Conservation (phyloP, 2,888 invertebrate species). For the Xanthia icteritia region DNA sequence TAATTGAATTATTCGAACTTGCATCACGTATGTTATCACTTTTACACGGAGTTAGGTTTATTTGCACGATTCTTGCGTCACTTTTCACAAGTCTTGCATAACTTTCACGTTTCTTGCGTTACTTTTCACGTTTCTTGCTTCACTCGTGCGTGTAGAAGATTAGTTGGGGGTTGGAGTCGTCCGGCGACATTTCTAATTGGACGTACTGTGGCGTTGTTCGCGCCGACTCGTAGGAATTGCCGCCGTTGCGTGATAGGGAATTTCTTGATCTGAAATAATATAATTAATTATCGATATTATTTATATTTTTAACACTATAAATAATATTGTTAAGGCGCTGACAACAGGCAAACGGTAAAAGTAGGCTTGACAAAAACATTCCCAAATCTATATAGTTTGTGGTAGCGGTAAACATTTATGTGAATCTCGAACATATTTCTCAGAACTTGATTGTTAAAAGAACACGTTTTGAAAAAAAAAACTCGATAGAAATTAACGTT, state of each 20-base stretch:
- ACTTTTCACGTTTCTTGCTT: constrained; percentile 55
- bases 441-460: too few species aligned
- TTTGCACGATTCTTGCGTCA: constrained; percentile 46
- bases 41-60: constrained; percentile 23
- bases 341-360: too few species aligned
- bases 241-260: constrained; percentile 85
- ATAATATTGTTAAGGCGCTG: too few species aligned
- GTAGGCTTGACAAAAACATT: too few species aligned
- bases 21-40: constrained; percentile 48
- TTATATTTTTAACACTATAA: too few species aligned
- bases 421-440: too few species aligned
- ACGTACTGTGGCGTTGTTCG: constrained; percentile 87
- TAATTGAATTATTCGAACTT: constrained; percentile 52
- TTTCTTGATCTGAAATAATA: constrained; percentile 87
- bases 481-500: too few species aligned
- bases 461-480: too few species aligned
- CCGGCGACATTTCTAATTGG: constrained; percentile 86
- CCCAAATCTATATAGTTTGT: too few species aligned
- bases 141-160: constrained; percentile 95
- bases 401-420: too few species aligned
- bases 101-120: constrained; percentile 14
- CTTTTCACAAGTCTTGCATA: constrained; percentile 34
- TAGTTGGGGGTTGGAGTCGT: constrained; percentile 94
- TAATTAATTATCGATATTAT: too few species aligned
- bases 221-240: constrained; percentile 86